Evolutionary conservation across 2,797 vertebrate species (phyloP), one percentile per base, ranked within the genome.

Genomic region (Gallinago stenura): DNA sequence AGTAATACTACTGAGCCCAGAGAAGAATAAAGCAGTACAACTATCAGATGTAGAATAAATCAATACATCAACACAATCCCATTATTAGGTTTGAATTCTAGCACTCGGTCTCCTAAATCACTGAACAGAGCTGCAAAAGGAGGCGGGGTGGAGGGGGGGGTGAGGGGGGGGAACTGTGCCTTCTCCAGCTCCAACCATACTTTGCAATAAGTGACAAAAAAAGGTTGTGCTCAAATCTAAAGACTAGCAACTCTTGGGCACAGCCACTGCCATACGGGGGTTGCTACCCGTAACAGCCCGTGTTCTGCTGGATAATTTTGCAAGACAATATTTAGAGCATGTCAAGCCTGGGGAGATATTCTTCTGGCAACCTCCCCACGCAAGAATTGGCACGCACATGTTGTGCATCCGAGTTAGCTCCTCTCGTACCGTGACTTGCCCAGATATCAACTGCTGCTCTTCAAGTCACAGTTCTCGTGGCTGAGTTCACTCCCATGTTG

Each of bases 191-290:
- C 66, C 43, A 50, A 7, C 2, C 75, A 50, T 9, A 15, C 16
- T 77, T 68, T 33, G 11, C 41, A 76, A 2, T 14, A 45, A 57
- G 4, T 3, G 8, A 17, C 30, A 50, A 43, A 24, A 35, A 70
- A 45, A 64, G 3, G 4, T 25, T 18, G 20, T 10, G 10, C 18
- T 53, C 57, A 48, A 13, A 50, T 17, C 7, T 26, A 68, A 72
- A 76, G 56, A 45, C 15, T 18, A 57, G 41, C 6, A 61, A 25
- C 19, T 50, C 64, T 46, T 15, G 37, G 48, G 39, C 39, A 64
- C 0, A 0, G 37, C 28, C 22, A 35, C 3, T 18, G 25, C 19
- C 28, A 0, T 19, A 19, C 0, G 0, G 4, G 0, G 30, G 14
- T 25, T 48, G 28, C 15, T 50, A 48, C 25, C 22, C 20, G 12